phyloP scores from a whole-genome alignment of 2,113 vertebrate genomes.

The Erythrocercus mccallii region DNA sequence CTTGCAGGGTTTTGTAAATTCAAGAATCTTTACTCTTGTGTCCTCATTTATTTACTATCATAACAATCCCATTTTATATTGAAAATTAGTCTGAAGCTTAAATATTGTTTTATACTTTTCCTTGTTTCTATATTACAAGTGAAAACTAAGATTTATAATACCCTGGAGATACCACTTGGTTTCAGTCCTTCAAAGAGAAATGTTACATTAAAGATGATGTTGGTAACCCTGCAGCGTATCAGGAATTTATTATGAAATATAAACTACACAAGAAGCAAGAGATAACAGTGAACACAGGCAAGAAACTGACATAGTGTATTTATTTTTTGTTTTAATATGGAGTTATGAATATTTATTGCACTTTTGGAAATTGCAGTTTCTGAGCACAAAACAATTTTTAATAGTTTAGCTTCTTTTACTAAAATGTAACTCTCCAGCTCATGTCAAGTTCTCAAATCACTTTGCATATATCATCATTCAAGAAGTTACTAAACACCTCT shows the following conservation, averaged over 20 bases:
- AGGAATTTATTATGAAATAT: slow-evolving; percentile 68
- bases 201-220: slow-evolving; percentile 63
- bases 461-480: background rate
- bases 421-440: background rate
- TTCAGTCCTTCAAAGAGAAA: slow-evolving; percentile 73
- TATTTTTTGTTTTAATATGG: slow-evolving; percentile 32
- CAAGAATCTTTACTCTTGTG: slow-evolving; percentile 50
- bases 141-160: slow-evolving; percentile 74
- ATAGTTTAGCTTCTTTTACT: background rate
- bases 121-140: slow-evolving; percentile 66
- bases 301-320: slow-evolving; percentile 21
- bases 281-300: slow-evolving; percentile 30
- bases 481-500: slow-evolving; percentile 22
- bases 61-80: slow-evolving; percentile 67
- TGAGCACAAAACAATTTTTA: background rate
- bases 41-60: slow-evolving; percentile 65
- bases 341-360: slow-evolving; percentile 61
- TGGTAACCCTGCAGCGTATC: slow-evolving; percentile 59
- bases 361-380: slow-evolving; percentile 27
- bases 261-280: slow-evolving; percentile 53
- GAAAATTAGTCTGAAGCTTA: slow-evolving; percentile 74
- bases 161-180: slow-evolving; percentile 60
- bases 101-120: slow-evolving; percentile 72
- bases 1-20: slow-evolving; percentile 46
- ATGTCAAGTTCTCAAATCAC: background rate